These are phyloP conservation scores for Copsychus sechellarum DNA, from an alignment of 2,113 vertebrate species.

Conservation along the genomic window DNA sequence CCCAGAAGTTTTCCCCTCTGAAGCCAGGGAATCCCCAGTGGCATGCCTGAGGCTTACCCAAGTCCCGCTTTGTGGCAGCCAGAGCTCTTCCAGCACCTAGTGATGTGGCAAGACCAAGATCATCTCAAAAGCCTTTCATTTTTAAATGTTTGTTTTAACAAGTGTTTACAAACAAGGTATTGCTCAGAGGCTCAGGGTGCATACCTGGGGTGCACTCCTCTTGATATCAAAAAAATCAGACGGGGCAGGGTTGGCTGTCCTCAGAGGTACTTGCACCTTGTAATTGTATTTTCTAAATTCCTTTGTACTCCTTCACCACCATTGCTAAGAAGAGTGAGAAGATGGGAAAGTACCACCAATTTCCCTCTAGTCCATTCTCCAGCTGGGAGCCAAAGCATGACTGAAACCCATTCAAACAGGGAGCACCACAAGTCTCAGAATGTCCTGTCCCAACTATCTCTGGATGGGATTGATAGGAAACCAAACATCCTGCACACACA, in stretches of 20 bases:
- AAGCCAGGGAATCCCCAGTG: background rate
- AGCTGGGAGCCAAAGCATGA: background rate
- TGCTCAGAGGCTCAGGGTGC: background rate
- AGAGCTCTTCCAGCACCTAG: background rate
- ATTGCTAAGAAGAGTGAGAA: background rate
- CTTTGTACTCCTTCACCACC: background rate
- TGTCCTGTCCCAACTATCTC: background rate
- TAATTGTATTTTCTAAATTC: background rate
- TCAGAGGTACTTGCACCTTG: background rate
- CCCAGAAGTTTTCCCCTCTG: background rate
- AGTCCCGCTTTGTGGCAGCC: background rate
- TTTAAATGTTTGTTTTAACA: background rate
- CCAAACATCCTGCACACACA: slow-evolving; percentile 14
- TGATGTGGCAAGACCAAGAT: background rate
- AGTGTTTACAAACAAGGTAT: background rate
- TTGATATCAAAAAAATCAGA: background rate
- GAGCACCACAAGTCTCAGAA: background rate
- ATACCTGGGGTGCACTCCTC: background rate
- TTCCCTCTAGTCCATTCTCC: background rate
- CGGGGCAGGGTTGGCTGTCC: background rate
- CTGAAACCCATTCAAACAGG: background rate
- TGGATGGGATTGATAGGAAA: background rate
- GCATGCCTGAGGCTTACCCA: background rate
- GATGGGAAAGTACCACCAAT: background rate
- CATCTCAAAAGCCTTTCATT: background rate